Base-by-base conservation (phyloP, 1,140 invertebrate genomes). In the Ostrea denselamellosa region DNA sequence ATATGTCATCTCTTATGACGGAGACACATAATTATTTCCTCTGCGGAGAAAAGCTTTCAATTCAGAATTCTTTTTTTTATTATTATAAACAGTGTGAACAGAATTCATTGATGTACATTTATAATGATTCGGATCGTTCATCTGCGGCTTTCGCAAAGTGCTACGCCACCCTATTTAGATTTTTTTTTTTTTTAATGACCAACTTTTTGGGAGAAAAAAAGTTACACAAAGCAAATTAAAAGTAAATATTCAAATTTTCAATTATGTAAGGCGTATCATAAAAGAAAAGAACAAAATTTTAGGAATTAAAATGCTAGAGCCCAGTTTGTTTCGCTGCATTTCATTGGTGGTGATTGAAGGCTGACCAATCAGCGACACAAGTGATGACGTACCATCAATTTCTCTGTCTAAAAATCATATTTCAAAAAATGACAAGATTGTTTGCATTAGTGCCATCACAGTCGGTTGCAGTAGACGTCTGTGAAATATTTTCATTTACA, bases 361-460 rank as follows among this genome's bases (percentile, higher is more conserved):
- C 14, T 17, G 25, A 9, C 68, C 68, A 77, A 28, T 77, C 68
- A 14, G 28, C 22, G 68, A 8, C 12, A 62, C 28, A 77, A 77
- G 68, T 34, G 68, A 77, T 77, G 68, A 77, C 28, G 68, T 34
- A 3, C 14, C 68, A 77, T 77, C 28, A 77, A 77, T 77, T 77
- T 25, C 14, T 77, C 68, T 77, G 68, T 77, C 28, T 77, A 77
- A 77, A 77, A 77, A 77, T 77, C 68, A 77, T 77, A 77, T 77
- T 77, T 77, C 68, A 77, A 77, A 77, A 77, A 77, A 77, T 77
- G 68, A 77, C 68, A 77, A 77, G 68, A 77, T 77, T 77, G 68
- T 77, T 77, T 77, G 68, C 68, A 77, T 77, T 77, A 77, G 68
- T 77, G 68, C 68, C 68, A 77, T 77, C 68, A 28, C 68, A 77